Base-by-base conservation (phyloP, 2,797 vertebrate genomes). In the Chrysocyon brachyurus region DNA sequence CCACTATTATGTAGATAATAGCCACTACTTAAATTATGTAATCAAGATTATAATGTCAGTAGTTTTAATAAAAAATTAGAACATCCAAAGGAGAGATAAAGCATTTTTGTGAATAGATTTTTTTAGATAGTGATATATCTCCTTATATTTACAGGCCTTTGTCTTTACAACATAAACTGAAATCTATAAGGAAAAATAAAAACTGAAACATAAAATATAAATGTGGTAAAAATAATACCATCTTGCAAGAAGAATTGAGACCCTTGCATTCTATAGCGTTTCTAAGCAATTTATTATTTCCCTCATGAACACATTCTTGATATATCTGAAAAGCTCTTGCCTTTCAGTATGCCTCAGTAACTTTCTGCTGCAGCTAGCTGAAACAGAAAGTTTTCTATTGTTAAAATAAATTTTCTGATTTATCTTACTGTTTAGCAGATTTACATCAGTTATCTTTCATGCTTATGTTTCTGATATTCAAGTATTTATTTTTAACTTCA, bases 111-210 rank as follows among this genome's bases (percentile, higher is more conserved):
- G 54, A 90, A 83, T 1, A 49, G 40, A 14, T 77, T 46, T 75
- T 75, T 49, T 73, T 61, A 79, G 70, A 73, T n/a, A 9, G 10
- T 64, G 64, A 63, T 54, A 84, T 33, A 88, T 46, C 15, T 75
- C 33, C 3, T 56, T 73, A 59, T 84, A 83, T 52, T 63, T 77
- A 12, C 0, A 82, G 31, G 16, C 2, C 26, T 92, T 52, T 12
- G n/a, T 73, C 12, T 66, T 59, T 11, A 77, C 52, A 81, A 78
- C 31, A 82, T 85, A 83, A 90, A 87, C 21, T 86, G 31, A 93
- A 93, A 91, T 75, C 24, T 81, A n/a, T 24, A 81, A 75, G 4
- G 40, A 15, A 93, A 93, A 87, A 78, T 73, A 84, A 87, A 90
- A 88, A 52, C 46, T 24, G 21, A 96, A 90, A 90, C 1, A 0